Evolutionary conservation across 2,797 vertebrate genomes (phyloP).

Genomic region (Phalanger gymnotis): DNA sequence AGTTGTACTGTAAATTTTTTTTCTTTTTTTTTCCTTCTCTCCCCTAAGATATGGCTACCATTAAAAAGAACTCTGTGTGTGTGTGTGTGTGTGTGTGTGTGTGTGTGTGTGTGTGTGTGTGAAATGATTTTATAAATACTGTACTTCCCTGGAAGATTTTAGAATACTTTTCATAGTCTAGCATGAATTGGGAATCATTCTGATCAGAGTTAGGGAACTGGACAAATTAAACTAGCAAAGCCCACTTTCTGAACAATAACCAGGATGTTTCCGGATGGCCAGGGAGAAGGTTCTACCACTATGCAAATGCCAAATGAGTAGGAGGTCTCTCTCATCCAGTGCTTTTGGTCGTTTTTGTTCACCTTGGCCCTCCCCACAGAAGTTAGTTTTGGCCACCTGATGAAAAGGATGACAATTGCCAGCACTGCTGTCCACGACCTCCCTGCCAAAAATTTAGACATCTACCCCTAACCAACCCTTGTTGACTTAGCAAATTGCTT

Average conservation of each 20-base stretch:
- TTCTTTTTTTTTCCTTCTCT: too few relatives aligned
- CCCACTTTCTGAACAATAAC: neutral
- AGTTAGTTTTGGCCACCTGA: neutral
- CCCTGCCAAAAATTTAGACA: neutral
- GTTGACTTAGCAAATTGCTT: neutral
- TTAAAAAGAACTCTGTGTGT: neutral
- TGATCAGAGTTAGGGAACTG: neutral
- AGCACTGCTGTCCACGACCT: neutral
- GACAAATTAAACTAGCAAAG: neutral
- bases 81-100: too few relatives aligned
- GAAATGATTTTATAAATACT: neutral
- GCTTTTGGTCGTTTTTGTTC: neutral
- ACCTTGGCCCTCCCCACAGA: fast-evolving
- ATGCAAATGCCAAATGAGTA: neutral
- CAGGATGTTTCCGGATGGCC: neutral
- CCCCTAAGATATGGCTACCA: neutral
- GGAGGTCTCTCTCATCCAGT: neutral
- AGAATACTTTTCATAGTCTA: neutral
- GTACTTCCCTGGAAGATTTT: neutral
- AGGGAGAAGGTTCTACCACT: neutral
- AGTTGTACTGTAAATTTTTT: too few relatives aligned
- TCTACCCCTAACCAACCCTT: neutral
- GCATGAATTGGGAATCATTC: neutral
- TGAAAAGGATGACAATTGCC: neutral
- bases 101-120: too few relatives aligned